Percentiles rank a stretch among this genome's conserved stretches.
Evolutionary conservation across 1,140 invertebrate species (phyloP).

Genomic region (Dinoponera quadriceps): DNA sequence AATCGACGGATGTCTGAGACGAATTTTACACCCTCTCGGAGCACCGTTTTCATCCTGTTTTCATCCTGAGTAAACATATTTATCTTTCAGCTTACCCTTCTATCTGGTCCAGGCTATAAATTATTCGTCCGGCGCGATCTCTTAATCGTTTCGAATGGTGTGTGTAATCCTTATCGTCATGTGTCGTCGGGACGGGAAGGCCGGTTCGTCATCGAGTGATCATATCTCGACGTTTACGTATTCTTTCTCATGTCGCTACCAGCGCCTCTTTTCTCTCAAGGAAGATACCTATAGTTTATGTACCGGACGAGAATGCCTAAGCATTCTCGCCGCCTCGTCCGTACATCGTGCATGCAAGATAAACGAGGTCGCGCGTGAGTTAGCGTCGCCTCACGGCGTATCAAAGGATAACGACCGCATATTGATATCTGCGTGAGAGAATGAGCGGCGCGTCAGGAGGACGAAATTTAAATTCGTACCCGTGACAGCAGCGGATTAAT

Average conservation of each 20-base stretch:
- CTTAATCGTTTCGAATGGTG: too few relatives aligned
- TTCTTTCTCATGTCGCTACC: background rate
- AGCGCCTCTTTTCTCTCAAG: background rate
- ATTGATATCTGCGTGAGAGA: constrained; percentile 34
- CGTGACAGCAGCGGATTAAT: constrained; percentile 13
- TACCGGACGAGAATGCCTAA: constrained; percentile 14
- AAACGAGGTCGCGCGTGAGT: constrained; percentile 28
- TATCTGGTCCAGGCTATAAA: too few relatives aligned
- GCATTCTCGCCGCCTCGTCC: background rate
- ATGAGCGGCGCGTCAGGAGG: constrained; percentile 25
- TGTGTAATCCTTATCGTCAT: too few relatives aligned
- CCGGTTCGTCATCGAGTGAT: background rate
- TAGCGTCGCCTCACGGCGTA: constrained; percentile 11
- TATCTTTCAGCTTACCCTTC: too few relatives aligned
- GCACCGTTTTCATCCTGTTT: too few relatives aligned
- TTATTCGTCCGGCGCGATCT: too few relatives aligned
- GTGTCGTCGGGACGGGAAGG: too few relatives aligned
- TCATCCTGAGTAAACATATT: too few relatives aligned
- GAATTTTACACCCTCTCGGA: too few relatives aligned
- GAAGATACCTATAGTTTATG: constrained; percentile 4
- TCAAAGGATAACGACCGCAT: constrained; percentile 48
- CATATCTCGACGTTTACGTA: background rate
- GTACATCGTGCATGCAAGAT: constrained; percentile 14
- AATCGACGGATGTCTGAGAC: too few relatives aligned
- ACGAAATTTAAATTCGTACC: constrained; percentile 31